phyloP scores from a whole-genome alignment of 2,888 invertebrate species.

The Chydorus sphaericus region DNA sequence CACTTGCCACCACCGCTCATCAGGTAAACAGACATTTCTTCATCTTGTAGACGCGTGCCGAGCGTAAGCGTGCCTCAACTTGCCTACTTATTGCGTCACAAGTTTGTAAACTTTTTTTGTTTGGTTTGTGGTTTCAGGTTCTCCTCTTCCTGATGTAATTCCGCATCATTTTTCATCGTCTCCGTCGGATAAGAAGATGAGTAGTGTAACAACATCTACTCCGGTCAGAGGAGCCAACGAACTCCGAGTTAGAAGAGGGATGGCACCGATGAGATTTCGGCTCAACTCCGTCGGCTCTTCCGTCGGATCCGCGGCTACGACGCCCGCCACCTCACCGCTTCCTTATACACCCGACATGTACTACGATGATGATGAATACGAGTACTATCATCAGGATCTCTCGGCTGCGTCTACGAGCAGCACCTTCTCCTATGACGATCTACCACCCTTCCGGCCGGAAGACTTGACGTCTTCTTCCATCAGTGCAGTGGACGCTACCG shows the following conservation, averaged over 20 bases:
- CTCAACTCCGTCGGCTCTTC: background rate
- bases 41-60: too few relatives aligned
- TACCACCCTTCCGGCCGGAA: background rate
- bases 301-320: background rate
- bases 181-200: too few relatives aligned
- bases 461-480: background rate
- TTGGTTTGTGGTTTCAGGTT: background rate
- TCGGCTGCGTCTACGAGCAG: background rate
- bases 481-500: background rate
- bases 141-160: background rate
- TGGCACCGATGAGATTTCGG: slow-evolving; percentile 6
- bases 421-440: background rate
- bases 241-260: slow-evolving; percentile 1
- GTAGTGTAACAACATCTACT: background rate
- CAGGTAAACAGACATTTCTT: background rate
- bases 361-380: too few relatives aligned
- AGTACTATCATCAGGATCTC: too few relatives aligned
- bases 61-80: too few relatives aligned
- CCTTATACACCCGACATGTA: background rate
- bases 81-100: background rate
- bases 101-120: background rate
- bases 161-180: background rate
- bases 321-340: background rate
- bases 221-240: background rate
- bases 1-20: background rate